Percentiles rank a stretch among this genome's conserved stretches.
These are phyloP conservation scores for Malthinus flaveolus DNA, from an alignment of 2,888 invertebrate species.

Conservation along the genomic window DNA sequence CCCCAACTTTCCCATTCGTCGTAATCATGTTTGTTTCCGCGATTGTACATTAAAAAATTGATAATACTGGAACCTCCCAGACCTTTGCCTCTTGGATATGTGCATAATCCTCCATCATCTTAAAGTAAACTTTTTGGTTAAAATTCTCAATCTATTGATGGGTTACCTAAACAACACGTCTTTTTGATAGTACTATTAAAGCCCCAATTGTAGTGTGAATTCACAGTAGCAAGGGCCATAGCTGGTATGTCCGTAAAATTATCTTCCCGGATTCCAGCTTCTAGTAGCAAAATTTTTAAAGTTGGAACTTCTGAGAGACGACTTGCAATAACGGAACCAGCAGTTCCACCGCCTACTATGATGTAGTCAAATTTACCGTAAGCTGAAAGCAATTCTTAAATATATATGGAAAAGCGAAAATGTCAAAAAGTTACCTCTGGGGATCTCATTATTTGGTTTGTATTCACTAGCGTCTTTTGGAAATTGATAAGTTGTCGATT, in stretches of 20 bases:
- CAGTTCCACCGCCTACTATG: constrained; percentile 11
- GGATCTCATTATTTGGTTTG: too few species aligned
- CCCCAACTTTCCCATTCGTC: background rate
- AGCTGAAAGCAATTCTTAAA: background rate
- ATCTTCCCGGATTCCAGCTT: constrained; percentile 13
- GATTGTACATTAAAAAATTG: background rate
- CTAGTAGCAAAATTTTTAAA: constrained; percentile 10
- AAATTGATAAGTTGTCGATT: too few species aligned
- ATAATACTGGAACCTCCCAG: constrained; percentile 3
- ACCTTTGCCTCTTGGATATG: background rate
- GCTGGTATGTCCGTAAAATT: constrained; percentile 17
- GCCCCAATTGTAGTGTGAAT: constrained; percentile 11
- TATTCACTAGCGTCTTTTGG: too few species aligned
- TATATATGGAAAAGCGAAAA: too few species aligned
- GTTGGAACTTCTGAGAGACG: constrained; percentile 8
- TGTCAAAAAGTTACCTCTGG: too few species aligned
- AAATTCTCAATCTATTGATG: too few species aligned
- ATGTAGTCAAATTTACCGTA: constrained; percentile 13
- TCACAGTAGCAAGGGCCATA: background rate
- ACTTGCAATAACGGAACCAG: constrained; percentile 8
- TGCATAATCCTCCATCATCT: background rate
- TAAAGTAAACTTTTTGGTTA: too few species aligned
- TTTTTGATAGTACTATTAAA: constrained; percentile 10
- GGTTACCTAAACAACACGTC: constrained; percentile 11
- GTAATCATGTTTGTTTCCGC: background rate